These are phyloP conservation scores for Oedothorax gibbosus DNA, from an alignment of 1,140 invertebrate genomes.

Conservation along the genomic window DNA sequence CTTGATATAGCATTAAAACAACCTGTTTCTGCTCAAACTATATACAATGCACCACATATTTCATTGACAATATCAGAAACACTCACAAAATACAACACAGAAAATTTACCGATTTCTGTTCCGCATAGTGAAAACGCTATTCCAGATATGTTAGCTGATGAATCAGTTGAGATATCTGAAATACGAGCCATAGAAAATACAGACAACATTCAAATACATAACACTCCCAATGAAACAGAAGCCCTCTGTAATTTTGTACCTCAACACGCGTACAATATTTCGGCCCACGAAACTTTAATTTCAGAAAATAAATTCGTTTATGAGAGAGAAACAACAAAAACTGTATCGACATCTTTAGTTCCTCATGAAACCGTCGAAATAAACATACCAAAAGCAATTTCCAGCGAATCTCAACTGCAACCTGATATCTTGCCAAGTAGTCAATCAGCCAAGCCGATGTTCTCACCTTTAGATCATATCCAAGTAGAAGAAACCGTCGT, in stretches of 20 bases:
- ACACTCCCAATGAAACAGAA: neutral
- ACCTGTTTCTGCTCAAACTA: conserved; percentile 31
- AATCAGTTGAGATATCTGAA: conserved; percentile 37
- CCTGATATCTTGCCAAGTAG: conserved; percentile 44
- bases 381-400: conserved; percentile 34
- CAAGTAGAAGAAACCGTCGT: conserved; percentile 37
- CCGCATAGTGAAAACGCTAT: conserved; percentile 8
- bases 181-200: conserved; percentile 19
- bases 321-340: conserved; percentile 4
- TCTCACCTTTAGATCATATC: conserved; percentile 46
- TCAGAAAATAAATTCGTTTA: conserved; percentile 40
- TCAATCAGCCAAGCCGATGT: conserved; percentile 32
- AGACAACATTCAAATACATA: neutral
- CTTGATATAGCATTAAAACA: conserved; percentile 20
- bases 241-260: conserved; percentile 14
- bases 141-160: neutral
- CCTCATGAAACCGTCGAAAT: conserved; percentile 53
- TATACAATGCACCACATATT: conserved; percentile 13
- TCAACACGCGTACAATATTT: conserved; percentile 31
- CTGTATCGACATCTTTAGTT: conserved; percentile 43
- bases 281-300: conserved; percentile 17
- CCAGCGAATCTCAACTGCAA: conserved; percentile 62
- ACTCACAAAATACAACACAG: conserved; percentile 11
- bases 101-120: neutral
- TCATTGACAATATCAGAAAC: conserved; percentile 38